Base-by-base conservation (phyloP, 2,797 vertebrate species). In the Cyclopterus lumpus region DNA sequence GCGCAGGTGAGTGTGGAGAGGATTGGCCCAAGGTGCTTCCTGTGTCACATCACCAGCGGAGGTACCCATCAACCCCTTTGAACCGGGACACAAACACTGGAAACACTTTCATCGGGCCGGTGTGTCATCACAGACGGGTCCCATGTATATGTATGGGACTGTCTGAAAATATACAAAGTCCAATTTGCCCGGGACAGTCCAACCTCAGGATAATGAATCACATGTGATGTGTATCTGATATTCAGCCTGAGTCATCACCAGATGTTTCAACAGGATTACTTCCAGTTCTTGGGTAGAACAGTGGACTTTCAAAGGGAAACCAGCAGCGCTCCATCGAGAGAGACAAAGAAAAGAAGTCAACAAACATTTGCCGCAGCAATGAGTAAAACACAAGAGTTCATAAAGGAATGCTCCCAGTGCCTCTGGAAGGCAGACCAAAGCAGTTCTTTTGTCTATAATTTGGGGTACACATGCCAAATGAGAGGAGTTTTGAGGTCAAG, bases 111-210 rank as follows among this genome's bases (percentile, higher is more conserved):
- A 94, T 92, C 85, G 83, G 82, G 73, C 86, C 73, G 71, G 87
- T 92, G 92, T 92, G 91, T 93, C 93, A 93, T 93, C 91, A 82
- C 91, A 88, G 89, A 87, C 89, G 46, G 76, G 89, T 91, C 87
- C 86, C 86, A 94, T 93, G 93, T 94, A 93, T 94, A 93, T 93
- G 92, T 84, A 93, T 93, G 89, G 91, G 90, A 90, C 91, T 70
- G 85, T 90, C 91, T 93, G 90, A 92, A 93, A 93, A 93, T 93
- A 93, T 92, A 93, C 93, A 93, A 93, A 91, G 91, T 91, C 92
- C 90, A 93, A 92, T 93, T 92, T 93, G 88, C 89, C 90, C 66
- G 71, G 87, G 89, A 91, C 88, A 85, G 89, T 77, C 91, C 89
- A 83, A 91, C 91, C 93, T 93, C 92, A 89, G 90, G 86, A 91